These are phyloP conservation scores for Loripinus fragilis DNA, from an alignment of 2,888 invertebrate genomes.

Conservation along the genomic window DNA sequence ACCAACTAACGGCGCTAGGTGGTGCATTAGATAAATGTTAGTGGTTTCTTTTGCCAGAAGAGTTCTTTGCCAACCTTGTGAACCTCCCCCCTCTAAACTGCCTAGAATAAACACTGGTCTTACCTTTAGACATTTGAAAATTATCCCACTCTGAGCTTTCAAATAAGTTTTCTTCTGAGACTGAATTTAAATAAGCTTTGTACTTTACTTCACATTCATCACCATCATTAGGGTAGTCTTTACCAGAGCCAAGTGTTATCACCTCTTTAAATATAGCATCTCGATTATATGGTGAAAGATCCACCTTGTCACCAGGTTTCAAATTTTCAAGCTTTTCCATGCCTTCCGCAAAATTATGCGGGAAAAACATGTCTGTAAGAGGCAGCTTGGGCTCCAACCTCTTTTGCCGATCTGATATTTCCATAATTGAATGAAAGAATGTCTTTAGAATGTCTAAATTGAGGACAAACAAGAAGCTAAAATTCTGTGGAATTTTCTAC, in stretches of 20 bases:
- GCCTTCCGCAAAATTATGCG: not conserved
- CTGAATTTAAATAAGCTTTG: slow-evolving; percentile 33
- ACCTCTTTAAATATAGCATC: slow-evolving; percentile 46
- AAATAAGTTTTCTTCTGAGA: slow-evolving; percentile 35
- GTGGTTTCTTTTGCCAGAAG: no score
- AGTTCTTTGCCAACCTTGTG: no score
- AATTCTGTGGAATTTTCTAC: not conserved
- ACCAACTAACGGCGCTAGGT: no score
- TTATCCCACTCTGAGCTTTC: slow-evolving; percentile 82
- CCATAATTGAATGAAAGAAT: not conserved
- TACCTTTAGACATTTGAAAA: slow-evolving; percentile 94
- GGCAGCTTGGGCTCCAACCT: not conserved
- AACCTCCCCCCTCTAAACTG: no score
- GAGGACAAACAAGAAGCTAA: not conserved
- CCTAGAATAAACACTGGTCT: no score
- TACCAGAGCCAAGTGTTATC: slow-evolving; percentile 32
- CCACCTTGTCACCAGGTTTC: slow-evolving; percentile 26
- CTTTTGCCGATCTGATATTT: not conserved
- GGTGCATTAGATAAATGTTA: no score
- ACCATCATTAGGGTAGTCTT: slow-evolving; percentile 33
- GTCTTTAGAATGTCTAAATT: not conserved
- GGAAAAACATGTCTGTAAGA: not conserved
- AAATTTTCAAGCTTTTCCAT: slow-evolving; percentile 20
- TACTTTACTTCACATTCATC: slow-evolving; percentile 42
- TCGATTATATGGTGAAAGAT: slow-evolving; percentile 37